These are phyloP conservation scores for Zaprionus ghesquierei DNA, from an alignment of 1,140 invertebrate species.

Conservation along the genomic window DNA sequence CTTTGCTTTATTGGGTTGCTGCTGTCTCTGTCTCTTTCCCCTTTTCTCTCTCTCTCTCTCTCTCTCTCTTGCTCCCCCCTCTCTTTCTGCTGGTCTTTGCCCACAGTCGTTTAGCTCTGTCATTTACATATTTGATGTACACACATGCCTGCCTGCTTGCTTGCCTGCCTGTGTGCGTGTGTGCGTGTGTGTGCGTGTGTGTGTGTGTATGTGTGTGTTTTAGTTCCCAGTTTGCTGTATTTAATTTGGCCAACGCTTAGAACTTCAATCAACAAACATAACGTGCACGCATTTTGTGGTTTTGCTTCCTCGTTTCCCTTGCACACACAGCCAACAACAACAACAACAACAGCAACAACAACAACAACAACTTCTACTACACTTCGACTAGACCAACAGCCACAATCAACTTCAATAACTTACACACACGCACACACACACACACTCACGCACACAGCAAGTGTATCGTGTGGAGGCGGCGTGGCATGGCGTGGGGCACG, in stretches of 20 bases:
- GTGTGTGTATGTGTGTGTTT: conserved; percentile 7
- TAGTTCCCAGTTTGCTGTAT: conserved; percentile 47
- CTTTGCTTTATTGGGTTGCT: conserved; percentile 18
- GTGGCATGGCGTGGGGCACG: background rate
- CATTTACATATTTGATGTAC: conserved; percentile 35
- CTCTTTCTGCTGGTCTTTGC: background rate
- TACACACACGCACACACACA: conserved; percentile 35
- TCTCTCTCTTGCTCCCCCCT: background rate
- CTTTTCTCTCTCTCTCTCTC: background rate
- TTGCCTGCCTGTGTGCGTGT: background rate
- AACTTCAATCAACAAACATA: conserved; percentile 68
- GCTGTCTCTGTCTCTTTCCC: background rate
- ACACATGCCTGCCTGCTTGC: background rate
- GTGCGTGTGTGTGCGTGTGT: conserved; percentile 2
- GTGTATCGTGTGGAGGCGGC: background rate
- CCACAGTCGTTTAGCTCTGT: conserved; percentile 21
- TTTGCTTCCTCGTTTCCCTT: background rate
- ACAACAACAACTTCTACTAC: background rate
- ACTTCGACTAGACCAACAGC: conserved; percentile 37
- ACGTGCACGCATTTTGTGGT: conserved; percentile 60
- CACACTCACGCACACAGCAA: background rate
- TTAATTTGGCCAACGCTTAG: conserved; percentile 61
- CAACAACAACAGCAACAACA: conserved; percentile 2
- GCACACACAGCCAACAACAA: background rate
- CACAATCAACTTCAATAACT: conserved; percentile 71